phyloP scores from a whole-genome alignment of 2,797 vertebrate species.

The Anolis apletophallus region DNA sequence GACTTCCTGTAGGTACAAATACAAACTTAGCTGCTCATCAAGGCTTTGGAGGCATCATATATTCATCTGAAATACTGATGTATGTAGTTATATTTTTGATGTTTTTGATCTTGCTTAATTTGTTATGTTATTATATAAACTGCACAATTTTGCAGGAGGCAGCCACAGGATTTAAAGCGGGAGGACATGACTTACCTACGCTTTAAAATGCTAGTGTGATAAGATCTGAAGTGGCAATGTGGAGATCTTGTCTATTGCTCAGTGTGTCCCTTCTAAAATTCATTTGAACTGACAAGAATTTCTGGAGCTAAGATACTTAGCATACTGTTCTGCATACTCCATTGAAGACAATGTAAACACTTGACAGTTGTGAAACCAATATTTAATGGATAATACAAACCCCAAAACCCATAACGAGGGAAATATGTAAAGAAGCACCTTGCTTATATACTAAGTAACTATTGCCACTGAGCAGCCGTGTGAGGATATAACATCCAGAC shows the following conservation, averaged over 20 bases:
- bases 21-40: too few species aligned
- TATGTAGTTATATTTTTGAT: too few species aligned
- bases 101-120: too few species aligned
- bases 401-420: neutral
- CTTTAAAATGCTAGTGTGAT: too few species aligned
- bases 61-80: too few species aligned
- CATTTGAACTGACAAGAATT: neutral
- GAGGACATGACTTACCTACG: too few species aligned
- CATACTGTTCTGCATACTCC: neutral
- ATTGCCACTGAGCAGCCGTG: neutral
- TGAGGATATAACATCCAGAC: too few species aligned
- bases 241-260: neutral
- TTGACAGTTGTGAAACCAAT: neutral
- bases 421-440: neutral
- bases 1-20: too few species aligned
- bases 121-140: too few species aligned
- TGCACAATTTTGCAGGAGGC: too few species aligned
- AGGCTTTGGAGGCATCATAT: too few species aligned
- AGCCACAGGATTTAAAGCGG: too few species aligned
- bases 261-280: neutral
- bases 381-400: neutral
- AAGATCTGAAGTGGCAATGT: neutral
- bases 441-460: neutral
- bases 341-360: neutral
- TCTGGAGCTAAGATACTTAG: neutral